Evolutionary conservation across 2,888 invertebrate species (phyloP), one percentile per base, ranked within the genome.

Genomic region (Ischnura elegans): DNA sequence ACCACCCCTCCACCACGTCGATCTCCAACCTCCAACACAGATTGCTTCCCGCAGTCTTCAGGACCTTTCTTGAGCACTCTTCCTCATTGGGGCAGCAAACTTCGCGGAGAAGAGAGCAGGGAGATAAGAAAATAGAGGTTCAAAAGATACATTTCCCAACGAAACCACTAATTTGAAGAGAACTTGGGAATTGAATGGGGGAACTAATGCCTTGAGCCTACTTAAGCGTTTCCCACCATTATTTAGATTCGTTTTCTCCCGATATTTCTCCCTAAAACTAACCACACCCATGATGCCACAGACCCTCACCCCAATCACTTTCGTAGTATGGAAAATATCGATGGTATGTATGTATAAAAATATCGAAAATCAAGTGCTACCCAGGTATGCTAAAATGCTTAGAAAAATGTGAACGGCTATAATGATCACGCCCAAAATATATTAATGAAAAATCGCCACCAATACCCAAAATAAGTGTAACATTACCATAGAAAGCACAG

Each of bases 121-220:
- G 36, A 36, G 76, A 76, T 76, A 76, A 36, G 76, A 36, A 76
- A 76, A 76, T 76, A 76, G 25, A 6, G 36, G 36, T 1, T 2
- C 25, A 51, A 76, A 76, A 76, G 76, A 76, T 76, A 16, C 76
- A 16, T 76, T 51, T 76, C 76, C 76, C 76, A 36, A 76, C 76
- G 36, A 76, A 66, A 76, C 76, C 76, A 36, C 76, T 76, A 76
- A 76, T 76, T 29, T 76, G 76, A 76, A 76, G n/a, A n/a, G 76
- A 76, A 76, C 76, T 76, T 76, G 13, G 76, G 76, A 5, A 36
- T 29, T 36, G 36, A 76, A 61, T 51, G 61, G 76, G 76, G 76
- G 76, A 76, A 76, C 76, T 76, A 36, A 76, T 76, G 8, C 76
- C 76, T 76, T 76, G 76, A 76, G 36, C 76, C 76, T 76, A 76